A percentile compares a stretch with the other conserved stretches of the same genome.
Evolutionary conservation across 2,797 vertebrate genomes (phyloP).

Genomic region (Sciaenops ocellatus): DNA sequence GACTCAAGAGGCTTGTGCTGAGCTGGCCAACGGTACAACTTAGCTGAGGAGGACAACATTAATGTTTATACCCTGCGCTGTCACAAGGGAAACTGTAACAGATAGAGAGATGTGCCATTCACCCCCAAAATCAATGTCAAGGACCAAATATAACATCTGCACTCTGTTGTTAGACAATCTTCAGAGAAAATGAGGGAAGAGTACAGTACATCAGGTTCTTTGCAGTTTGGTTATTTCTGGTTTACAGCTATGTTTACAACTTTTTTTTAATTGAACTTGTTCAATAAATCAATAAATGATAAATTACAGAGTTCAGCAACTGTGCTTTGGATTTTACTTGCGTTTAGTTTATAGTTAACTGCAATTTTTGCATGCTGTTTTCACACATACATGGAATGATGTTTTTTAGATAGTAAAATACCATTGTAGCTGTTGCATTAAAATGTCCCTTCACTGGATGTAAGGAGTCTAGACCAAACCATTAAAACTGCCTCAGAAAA

Average conservation of each 20-base stretch:
- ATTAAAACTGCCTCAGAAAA: neutral
- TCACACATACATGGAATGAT: neutral
- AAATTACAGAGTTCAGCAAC: neutral
- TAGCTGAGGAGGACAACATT: too few relatives aligned
- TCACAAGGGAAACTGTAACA: neutral
- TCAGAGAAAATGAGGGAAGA: too few relatives aligned
- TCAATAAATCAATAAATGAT: neutral
- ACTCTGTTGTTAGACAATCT: too few relatives aligned
- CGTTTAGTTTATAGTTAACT: neutral
- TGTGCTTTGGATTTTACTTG: neutral
- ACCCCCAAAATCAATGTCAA: neutral
- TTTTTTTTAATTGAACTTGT: neutral
- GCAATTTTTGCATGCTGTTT: slow-evolving; percentile 5
- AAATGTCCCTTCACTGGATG: neutral
- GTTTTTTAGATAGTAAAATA: neutral
- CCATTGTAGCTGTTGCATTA: neutral
- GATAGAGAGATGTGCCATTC: neutral
- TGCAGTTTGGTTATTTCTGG: too few relatives aligned
- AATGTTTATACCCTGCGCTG: too few relatives aligned
- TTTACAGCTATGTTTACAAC: too few relatives aligned
- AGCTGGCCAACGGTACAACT: too few relatives aligned
- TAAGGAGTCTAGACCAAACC: neutral
- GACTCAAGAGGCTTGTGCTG: too few relatives aligned
- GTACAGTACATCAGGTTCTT: too few relatives aligned
- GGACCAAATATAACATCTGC: neutral